A percentile compares a stretch with the other conserved stretches of the same genome.
phyloP scores from a whole-genome alignment of 2,797 vertebrate genomes.

The Cottoperca gobio region DNA sequence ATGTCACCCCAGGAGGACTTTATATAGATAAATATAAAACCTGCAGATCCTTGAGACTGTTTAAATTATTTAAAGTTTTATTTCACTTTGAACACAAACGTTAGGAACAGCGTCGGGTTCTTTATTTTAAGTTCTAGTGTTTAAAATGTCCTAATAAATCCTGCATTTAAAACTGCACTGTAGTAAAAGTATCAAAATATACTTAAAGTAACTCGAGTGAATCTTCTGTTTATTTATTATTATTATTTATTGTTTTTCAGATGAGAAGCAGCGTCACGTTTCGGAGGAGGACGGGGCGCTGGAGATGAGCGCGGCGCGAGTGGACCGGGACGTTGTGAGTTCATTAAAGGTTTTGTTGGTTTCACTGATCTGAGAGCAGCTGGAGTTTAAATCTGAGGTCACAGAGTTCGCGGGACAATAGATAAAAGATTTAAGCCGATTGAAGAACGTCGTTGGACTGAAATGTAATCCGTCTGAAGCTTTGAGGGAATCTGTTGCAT shows the following conservation, averaged over 20 bases:
- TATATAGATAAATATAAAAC: no score
- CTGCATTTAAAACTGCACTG: no score
- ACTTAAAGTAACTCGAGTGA: no score
- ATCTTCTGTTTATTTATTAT: no score
- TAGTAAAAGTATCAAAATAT: no score
- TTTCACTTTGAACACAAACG: no score
- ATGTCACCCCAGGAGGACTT: constrained; percentile 13
- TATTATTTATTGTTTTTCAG: constrained; percentile 63
- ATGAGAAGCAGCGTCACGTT: constrained; percentile 81
- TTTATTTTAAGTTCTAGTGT: no score
- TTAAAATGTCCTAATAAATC: no score
- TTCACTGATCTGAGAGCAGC: constrained; percentile 35
- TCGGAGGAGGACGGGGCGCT: constrained; percentile 82
- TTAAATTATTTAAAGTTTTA: no score
- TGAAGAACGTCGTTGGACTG: constrained; percentile 24
- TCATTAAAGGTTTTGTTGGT: background rate
- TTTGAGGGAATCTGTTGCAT: constrained; percentile 54
- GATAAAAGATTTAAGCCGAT: constrained; percentile 39
- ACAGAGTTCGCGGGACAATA: background rate
- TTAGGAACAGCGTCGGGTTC: no score
- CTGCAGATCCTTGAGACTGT: no score
- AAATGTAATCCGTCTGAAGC: constrained; percentile 43
- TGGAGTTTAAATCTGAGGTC: constrained; percentile 26
- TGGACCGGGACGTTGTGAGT: constrained; percentile 96
- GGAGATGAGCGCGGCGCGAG: constrained; percentile 87